Conservation (phyloP, 2,113 vertebrate species). For the Bos javanicus region DNA sequence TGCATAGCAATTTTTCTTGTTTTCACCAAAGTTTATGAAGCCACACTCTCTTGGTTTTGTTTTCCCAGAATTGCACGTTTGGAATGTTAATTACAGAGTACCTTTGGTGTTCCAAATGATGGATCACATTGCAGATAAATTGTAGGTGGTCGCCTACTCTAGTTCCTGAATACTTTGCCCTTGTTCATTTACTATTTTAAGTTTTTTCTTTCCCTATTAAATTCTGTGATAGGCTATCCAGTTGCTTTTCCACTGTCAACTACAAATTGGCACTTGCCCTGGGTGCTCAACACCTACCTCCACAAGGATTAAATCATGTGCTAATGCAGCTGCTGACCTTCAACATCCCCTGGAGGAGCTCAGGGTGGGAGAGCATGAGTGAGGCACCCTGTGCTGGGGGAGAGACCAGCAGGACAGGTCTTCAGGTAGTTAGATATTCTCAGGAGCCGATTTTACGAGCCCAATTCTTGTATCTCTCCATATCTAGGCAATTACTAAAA, state of each 20-base stretch:
- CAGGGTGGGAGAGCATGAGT: neutral
- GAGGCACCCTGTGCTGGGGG: neutral
- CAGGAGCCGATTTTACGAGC: neutral
- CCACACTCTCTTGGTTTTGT: neutral
- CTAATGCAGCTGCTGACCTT: neutral
- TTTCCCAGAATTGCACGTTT: neutral
- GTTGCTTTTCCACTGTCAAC: neutral
- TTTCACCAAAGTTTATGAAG: neutral
- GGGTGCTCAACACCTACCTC: neutral
- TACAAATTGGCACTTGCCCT: neutral
- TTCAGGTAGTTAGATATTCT: neutral
- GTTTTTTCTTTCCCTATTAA: neutral
- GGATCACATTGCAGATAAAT: neutral
- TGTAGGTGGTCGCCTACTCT: neutral
- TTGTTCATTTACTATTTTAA: neutral
- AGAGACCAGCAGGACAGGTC: neutral
- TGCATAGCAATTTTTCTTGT: neutral
- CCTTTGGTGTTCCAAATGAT: neutral
- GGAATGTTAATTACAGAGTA: constrained; percentile 8
- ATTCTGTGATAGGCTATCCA: neutral
- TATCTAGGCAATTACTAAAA: neutral
- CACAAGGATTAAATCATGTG: neutral
- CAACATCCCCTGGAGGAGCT: neutral
- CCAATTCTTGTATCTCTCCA: neutral
- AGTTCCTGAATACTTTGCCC: neutral